Evolutionary conservation across 2,888 invertebrate genomes (phyloP).

Genomic region (Drosophila buzzatii): DNA sequence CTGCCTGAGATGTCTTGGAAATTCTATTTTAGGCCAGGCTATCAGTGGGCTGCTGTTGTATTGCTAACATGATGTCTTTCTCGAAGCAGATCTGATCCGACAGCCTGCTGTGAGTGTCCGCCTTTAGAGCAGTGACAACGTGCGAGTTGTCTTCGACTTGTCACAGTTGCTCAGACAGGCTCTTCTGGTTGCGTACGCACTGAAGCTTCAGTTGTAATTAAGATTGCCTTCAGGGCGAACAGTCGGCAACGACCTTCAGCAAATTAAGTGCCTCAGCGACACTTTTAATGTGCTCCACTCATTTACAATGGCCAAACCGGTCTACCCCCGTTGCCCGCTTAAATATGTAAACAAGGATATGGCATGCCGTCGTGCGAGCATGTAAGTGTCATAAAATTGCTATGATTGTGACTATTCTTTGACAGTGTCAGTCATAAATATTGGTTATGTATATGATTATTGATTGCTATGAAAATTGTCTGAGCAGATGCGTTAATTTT

Average conservation of each 20-base stretch:
- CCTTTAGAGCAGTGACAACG: neutral
- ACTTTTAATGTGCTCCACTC: slow-evolving; percentile 2
- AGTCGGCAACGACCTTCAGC: neutral
- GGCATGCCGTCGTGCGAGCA: too few species aligned
- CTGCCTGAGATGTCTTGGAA: too few species aligned
- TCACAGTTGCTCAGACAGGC: slow-evolving; percentile 6
- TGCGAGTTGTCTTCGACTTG: slow-evolving; percentile 3
- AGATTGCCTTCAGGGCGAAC: slow-evolving; percentile 6
- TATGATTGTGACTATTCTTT: neutral
- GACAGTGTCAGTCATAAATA: neutral
- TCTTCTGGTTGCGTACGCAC: slow-evolving; percentile 2
- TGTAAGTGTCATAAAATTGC: neutral
- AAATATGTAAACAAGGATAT: neutral
- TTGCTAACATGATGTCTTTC: neutral
- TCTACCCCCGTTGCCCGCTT: neutral
- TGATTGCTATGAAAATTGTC: too few species aligned
- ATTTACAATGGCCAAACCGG: slow-evolving; percentile 1
- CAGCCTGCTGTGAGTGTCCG: neutral
- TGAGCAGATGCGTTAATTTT: too few species aligned
- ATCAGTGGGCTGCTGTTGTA: neutral
- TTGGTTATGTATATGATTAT: neutral
- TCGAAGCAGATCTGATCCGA: neutral
- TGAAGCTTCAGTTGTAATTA: slow-evolving; percentile 4
- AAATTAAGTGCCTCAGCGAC: slow-evolving; percentile 4
- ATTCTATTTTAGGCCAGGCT: neutral